Base-by-base conservation (phyloP, 2,113 vertebrate species). In the Lipotes vexillifer region DNA sequence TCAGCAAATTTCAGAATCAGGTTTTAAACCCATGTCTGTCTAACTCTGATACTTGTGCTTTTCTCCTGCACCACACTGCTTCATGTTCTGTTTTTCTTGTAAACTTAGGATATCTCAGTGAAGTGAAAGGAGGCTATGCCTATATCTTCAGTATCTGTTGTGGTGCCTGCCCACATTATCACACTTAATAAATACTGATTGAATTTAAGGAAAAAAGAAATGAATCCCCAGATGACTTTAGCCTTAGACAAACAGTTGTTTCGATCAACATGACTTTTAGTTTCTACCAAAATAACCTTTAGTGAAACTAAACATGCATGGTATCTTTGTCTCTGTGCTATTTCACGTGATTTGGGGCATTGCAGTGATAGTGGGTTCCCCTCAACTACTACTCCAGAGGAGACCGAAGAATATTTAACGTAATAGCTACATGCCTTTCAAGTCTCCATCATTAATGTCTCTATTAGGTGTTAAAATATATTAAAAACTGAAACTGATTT, bases 11-110 rank as follows among this genome's bases (percentile, higher is more conserved):
- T 82, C 91, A 80, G 81, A 91, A 81, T 94, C 72, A 44, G 29
- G 33, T 87, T 94, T 95, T 89, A 71, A 97, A 93, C 97, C 90
- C 88, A 61, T 84, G 71, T 88, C 52, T 96, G 33, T 96, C 52
- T 90, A 84, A 88, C 66, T 90, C 93, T 89, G 57, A 15, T 61
- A 74, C 57, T 88, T 86, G 61, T 65, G 61, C 52, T 80, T 93
- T 90, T 74, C 44, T 93, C 31, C 33, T 27, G 3, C 46, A 21
- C 63, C 82, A 81, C n/a, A 87, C 38, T 68, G 75, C 90, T 94
- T 74, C 13, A 25, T 88, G 77, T 65, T 88, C 12, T 66, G 46
- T 71, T 81, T 90, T 84, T 69, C 71, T 96, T 96, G 21, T 81
- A 59, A 93, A 66, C 17, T 9, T 21, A 17, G 1, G 23, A 8